These are phyloP conservation scores for Promerops cafer DNA, from an alignment of 2,113 vertebrate genomes.

Conservation along the genomic window DNA sequence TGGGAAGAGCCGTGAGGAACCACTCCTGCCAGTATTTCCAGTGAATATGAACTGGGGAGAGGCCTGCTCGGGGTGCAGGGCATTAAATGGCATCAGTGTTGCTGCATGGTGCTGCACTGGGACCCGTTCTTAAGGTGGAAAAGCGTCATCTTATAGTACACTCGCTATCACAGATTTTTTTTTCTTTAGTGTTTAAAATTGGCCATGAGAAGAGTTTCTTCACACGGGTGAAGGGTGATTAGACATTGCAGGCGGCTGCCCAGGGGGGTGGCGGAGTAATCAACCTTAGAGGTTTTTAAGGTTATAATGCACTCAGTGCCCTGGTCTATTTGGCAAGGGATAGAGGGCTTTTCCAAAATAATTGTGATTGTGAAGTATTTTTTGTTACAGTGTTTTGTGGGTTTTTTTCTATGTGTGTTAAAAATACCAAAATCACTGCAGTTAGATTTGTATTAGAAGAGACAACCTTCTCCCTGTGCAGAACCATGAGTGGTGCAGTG, in stretches of 20 bases:
- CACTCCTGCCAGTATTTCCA: rapidly evolving
- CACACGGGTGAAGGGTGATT: rapidly evolving
- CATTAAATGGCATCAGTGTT: rapidly evolving
- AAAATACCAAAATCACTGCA: rapidly evolving
- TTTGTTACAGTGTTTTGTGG: rapidly evolving
- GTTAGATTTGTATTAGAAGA: neutral
- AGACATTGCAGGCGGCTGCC: neutral
- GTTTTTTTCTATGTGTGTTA: rapidly evolving
- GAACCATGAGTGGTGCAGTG: rapidly evolving
- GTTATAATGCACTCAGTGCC: too few species aligned
- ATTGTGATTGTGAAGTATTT: neutral
- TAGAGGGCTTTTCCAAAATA: neutral
- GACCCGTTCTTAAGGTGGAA: rapidly evolving
- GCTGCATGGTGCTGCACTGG: rapidly evolving
- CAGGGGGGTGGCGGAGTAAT: rapidly evolving
- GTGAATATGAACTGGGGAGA: neutral
- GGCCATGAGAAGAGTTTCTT: too few species aligned
- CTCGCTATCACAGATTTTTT: rapidly evolving
- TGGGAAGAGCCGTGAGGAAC: rapidly evolving
- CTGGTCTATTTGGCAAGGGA: rapidly evolving
- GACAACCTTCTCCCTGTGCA: rapidly evolving
- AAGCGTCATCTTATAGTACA: rapidly evolving
- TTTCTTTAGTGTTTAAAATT: rapidly evolving
- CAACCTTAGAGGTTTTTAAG: neutral
- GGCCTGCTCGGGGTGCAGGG: neutral